Evolutionary conservation across 2,888 invertebrate species (phyloP).

Genomic region (Creontiades dilutus): DNA sequence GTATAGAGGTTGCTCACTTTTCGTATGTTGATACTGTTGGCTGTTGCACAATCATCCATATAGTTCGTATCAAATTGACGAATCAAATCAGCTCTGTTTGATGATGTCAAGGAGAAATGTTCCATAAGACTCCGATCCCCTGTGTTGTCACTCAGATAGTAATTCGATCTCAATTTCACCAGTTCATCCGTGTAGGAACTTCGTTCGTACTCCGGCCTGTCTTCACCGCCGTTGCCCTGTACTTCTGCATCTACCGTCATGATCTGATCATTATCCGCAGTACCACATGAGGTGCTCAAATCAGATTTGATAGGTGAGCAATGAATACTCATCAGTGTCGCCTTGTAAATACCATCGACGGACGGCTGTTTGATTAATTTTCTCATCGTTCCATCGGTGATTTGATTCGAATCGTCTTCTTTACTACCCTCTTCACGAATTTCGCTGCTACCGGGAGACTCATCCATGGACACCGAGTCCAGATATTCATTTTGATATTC

Average conservation of each 20-base stretch:
- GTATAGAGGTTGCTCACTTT: background rate
- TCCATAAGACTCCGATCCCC: too few relatives aligned
- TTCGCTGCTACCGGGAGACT: background rate
- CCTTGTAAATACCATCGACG: constrained; percentile 54
- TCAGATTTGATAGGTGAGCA: background rate
- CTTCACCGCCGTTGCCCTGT: background rate
- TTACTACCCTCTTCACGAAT: background rate
- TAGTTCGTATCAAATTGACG: background rate
- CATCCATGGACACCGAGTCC: background rate
- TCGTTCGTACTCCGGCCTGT: background rate
- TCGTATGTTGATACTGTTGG: background rate
- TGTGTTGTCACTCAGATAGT: background rate
- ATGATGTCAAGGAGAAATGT: background rate
- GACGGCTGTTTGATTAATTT: background rate
- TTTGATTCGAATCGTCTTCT: background rate
- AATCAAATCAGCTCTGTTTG: background rate
- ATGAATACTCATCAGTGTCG: constrained; percentile 54
- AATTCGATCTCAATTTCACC: background rate
- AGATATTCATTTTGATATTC: background rate
- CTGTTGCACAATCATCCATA: background rate
- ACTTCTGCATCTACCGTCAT: background rate
- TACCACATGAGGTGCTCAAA: background rate
- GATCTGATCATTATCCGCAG: background rate
- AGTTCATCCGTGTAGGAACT: background rate
- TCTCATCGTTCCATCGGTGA: background rate